Evolutionary conservation across 1,140 invertebrate species (phyloP).

Genomic region (Drosophila lacteicornis): DNA sequence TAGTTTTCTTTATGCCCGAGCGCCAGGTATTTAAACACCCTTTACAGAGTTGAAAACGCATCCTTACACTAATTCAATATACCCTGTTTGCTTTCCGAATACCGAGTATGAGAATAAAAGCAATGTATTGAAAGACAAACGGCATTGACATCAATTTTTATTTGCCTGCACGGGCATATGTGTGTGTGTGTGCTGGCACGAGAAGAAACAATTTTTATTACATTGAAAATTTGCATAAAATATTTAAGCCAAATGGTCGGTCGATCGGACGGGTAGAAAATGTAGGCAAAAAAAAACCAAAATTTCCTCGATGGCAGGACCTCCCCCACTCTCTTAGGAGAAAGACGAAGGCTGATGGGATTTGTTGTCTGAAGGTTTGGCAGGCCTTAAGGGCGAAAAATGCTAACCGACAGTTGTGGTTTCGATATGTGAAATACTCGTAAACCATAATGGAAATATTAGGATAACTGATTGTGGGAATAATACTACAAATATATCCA

Average conservation of each 20-base stretch:
- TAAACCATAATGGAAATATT: neutral
- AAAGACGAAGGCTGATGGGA: constrained; percentile 17
- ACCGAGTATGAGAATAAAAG: constrained; percentile 7
- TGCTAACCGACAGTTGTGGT: constrained; percentile 1
- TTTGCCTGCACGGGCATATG: constrained; percentile 46
- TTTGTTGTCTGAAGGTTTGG: constrained; percentile 35
- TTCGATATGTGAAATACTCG: neutral
- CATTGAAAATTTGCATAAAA: constrained; percentile 84
- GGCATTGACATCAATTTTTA: constrained; percentile 81
- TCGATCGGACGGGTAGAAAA: constrained; percentile 53
- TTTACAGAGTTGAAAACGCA: too few species aligned
- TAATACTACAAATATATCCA: neutral
- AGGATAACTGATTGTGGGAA: neutral
- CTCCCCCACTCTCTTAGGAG: constrained; percentile 1
- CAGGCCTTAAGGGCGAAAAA: constrained; percentile 14
- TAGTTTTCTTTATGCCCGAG: too few species aligned
- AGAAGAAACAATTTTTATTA: constrained; percentile 76
- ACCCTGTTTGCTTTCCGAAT: neutral
- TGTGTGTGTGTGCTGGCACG: constrained; percentile 38
- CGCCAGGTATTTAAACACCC: too few species aligned
- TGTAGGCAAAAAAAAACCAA: constrained; percentile 7
- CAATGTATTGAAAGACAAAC: constrained; percentile 77
- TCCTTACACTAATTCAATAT: neutral
- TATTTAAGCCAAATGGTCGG: constrained; percentile 80
- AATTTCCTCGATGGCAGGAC: constrained; percentile 1